Evolutionary conservation across 2,888 invertebrate genomes (phyloP).

Genomic region (Patella pellucida): DNA sequence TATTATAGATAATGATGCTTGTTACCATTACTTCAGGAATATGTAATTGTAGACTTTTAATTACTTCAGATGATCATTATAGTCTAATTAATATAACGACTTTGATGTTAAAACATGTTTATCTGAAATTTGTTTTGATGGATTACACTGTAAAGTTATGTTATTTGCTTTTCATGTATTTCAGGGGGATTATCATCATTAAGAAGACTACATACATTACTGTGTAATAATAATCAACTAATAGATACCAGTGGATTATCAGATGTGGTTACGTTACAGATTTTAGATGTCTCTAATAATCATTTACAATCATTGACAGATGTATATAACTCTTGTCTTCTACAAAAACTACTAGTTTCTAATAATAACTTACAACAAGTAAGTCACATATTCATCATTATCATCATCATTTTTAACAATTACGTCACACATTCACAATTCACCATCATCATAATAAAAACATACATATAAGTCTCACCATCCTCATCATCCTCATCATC

Average conservation of each 20-base stretch:
- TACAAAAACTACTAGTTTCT: slow-evolving; percentile 54
- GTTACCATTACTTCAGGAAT: too few species aligned
- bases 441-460: too few species aligned
- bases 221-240: slow-evolving; percentile 63
- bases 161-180: slow-evolving; percentile 11
- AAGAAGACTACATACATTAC: slow-evolving; percentile 58
- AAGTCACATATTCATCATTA: background rate
- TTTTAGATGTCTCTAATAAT: slow-evolving; percentile 62
- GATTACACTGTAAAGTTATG: background rate
- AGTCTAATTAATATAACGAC: too few species aligned
- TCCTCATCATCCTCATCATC: too few species aligned
- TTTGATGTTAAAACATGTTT: too few species aligned
- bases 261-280: slow-evolving; percentile 58
- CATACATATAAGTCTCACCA: too few species aligned
- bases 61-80: too few species aligned
- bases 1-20: too few species aligned
- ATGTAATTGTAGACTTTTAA: too few species aligned
- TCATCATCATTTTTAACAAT: too few species aligned
- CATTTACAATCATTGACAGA: slow-evolving; percentile 59
- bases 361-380: slow-evolving; percentile 64
- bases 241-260: slow-evolving; percentile 58
- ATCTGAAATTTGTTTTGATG: too few species aligned
- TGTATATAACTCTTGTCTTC: slow-evolving; percentile 56
- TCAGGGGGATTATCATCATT: slow-evolving; percentile 58
- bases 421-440: too few species aligned